A percentile compares a stretch with the other conserved stretches of the same genome.
Conservation (phyloP, 1,140 invertebrate species). For the Drosophila setifemur region DNA sequence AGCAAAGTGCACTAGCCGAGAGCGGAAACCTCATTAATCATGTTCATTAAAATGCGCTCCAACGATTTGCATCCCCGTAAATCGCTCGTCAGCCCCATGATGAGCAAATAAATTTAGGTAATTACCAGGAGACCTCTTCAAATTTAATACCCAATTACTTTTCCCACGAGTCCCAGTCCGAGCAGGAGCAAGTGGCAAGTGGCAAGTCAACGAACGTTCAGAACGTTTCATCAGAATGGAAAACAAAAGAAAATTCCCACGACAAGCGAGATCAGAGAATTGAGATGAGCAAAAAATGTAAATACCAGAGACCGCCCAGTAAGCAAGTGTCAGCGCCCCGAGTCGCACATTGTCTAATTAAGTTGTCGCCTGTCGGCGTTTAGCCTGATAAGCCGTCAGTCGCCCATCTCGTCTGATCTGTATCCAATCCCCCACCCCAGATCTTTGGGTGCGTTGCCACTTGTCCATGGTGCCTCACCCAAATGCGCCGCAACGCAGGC, state of each 20-base stretch:
- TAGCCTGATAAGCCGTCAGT: conserved; percentile 57
- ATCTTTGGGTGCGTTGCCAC: conserved; percentile 36
- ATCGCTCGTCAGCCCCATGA: conserved; percentile 36
- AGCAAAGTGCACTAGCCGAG: conserved; percentile 54
- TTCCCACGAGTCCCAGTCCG: conserved; percentile 7
- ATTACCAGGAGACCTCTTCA: conserved; percentile 34
- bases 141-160: conserved; percentile 65
- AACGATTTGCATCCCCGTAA: conserved; percentile 66
- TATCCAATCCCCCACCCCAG: not conserved
- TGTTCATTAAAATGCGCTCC: conserved; percentile 55
- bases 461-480: conserved; percentile 51
- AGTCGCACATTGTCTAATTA: too few relatives aligned
- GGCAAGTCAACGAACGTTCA: conserved; percentile 71
- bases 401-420: not conserved
- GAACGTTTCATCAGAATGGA: conserved; percentile 53
- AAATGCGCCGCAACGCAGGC: conserved; percentile 29
- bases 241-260: conserved; percentile 40
- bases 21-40: conserved; percentile 68
- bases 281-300: conserved; percentile 16
- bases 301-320: conserved; percentile 39
- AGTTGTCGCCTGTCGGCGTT: conserved; percentile 64
- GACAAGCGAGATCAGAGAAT: conserved; percentile 1
- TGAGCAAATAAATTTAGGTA: conserved; percentile 52
- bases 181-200: too few relatives aligned
- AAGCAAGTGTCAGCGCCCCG: conserved; percentile 22